Percentiles rank a stretch among this genome's conserved stretches.
Evolutionary conservation across 2,888 invertebrate species (phyloP).

Genomic region (Luperina testacea): DNA sequence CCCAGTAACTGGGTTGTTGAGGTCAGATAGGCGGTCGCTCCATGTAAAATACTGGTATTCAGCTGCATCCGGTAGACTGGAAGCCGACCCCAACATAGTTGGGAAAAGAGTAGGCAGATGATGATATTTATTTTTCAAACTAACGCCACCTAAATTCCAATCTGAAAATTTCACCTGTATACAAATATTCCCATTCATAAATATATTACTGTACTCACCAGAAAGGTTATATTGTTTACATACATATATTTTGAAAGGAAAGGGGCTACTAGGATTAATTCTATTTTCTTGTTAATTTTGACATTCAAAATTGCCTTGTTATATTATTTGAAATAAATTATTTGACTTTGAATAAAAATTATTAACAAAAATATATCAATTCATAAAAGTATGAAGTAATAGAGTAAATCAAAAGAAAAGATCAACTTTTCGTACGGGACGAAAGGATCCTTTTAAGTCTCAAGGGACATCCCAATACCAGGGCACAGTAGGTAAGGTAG

Average conservation of each 20-base stretch:
- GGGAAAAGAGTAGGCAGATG: too few species aligned
- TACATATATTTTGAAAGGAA: background rate
- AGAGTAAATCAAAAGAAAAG: conserved; percentile 64
- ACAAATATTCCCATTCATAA: background rate
- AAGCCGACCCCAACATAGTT: too few species aligned
- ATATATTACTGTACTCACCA: background rate
- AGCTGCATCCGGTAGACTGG: too few species aligned
- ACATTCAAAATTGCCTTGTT: background rate
- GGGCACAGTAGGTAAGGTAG: conserved; percentile 11
- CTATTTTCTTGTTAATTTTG: background rate
- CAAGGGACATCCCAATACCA: conserved; percentile 43
- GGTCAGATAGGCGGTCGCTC: too few species aligned
- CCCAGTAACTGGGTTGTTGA: too few species aligned
- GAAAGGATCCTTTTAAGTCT: conserved; percentile 43
- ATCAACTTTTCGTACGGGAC: conserved; percentile 68
- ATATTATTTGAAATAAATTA: background rate
- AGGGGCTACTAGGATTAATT: background rate
- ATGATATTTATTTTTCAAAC: background rate
- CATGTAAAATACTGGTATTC: too few species aligned
- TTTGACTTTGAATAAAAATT: background rate
- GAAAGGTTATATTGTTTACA: background rate
- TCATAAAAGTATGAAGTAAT: conserved; percentile 54
- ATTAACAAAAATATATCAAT: conserved; percentile 34
- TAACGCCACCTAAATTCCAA: background rate
- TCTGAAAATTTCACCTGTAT: background rate